Evolutionary conservation across 1,140 invertebrate genomes (phyloP).

Genomic region (Pseudoatta argentina): DNA sequence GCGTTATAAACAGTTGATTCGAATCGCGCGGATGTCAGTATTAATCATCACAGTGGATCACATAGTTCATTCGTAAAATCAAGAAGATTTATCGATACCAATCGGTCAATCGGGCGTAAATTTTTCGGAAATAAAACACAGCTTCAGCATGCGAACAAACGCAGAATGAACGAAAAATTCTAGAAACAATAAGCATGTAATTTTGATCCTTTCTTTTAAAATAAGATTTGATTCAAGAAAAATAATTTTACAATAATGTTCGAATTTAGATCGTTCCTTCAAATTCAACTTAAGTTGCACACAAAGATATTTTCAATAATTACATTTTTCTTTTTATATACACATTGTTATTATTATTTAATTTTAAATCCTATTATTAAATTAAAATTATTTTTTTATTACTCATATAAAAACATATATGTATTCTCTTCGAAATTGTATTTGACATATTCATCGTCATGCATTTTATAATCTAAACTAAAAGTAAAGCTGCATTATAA

Average conservation of each 20-base stretch:
- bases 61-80: constrained; percentile 1
- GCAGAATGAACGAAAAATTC: neutral
- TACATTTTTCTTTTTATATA: neutral
- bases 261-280: neutral
- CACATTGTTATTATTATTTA: neutral
- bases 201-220: neutral
- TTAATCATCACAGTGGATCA: constrained; percentile 31
- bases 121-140: constrained; percentile 2
- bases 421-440: neutral
- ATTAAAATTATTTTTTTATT: neutral
- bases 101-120: neutral
- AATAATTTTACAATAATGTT: constrained; percentile 7
- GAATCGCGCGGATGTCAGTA: constrained; percentile 17
- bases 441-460: neutral
- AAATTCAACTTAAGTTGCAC: neutral
- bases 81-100: neutral
- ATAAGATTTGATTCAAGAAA: constrained; percentile 16
- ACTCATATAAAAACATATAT: neutral
- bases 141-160: neutral
- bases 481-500: neutral
- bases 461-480: neutral
- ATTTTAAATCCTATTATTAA: neutral
- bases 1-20: constrained; percentile 36
- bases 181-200: constrained; percentile 15
- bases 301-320: neutral